These are phyloP conservation scores for Epinephelus fuscoguttatus DNA, from an alignment of 2,113 vertebrate genomes.

Conservation along the genomic window DNA sequence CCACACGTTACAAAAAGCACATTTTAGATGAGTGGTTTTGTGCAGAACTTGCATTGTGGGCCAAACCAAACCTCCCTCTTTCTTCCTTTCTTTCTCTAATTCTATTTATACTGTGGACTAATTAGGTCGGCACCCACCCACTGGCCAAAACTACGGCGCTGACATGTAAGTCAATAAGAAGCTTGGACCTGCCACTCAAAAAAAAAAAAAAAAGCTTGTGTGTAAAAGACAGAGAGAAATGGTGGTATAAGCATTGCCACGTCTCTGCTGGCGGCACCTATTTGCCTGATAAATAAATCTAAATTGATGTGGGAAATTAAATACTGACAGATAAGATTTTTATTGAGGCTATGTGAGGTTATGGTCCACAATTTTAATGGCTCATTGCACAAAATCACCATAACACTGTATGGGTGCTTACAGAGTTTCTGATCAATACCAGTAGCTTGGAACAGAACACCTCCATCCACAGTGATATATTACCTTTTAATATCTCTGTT, in stretches of 20 bases:
- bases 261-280: neutral
- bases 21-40: neutral
- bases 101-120: conserved; percentile 66
- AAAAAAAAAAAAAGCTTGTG: neutral
- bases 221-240: conserved; percentile 2
- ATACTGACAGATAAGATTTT: neutral
- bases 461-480: conserved; percentile 6
- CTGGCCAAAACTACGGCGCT: conserved; percentile 44
- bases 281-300: conserved; percentile 11
- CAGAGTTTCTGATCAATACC: conserved; percentile 47
- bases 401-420: conserved; percentile 2
- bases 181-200: conserved; percentile 9
- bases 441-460: conserved; percentile 3
- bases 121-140: conserved; percentile 59
- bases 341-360: neutral
- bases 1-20: neutral
- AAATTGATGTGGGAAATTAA: conserved; percentile 12
- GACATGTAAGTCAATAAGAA: conserved; percentile 35
- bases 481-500: conserved; percentile 4
- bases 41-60: neutral
- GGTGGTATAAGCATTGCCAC: neutral
- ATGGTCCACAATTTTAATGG: conserved; percentile 5
- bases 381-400: conserved; percentile 11
- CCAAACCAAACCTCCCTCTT: neutral
- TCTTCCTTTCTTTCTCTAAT: conserved; percentile 9